Conservation (phyloP, 2,113 vertebrate species). For the Mesitornis unicolor region DNA sequence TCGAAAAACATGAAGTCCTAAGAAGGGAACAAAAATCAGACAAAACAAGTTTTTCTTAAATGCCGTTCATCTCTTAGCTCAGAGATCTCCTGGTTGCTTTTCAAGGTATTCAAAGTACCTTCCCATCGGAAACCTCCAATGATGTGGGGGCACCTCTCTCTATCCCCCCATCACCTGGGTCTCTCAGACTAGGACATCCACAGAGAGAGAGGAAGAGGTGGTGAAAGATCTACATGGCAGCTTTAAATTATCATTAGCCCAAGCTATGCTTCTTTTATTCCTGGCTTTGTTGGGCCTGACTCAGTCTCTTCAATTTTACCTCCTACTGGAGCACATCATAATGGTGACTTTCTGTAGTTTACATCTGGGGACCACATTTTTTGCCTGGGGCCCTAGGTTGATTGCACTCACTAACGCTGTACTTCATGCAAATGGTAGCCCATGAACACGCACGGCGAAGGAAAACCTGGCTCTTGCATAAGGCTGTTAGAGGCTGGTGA, state of each 20-base stretch:
- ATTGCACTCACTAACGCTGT: accelerated
- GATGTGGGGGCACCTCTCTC: not conserved
- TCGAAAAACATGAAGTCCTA: constrained; percentile 95
- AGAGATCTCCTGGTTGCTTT: not conserved
- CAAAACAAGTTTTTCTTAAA: not conserved
- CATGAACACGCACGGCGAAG: not conserved
- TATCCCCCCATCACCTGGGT: not conserved
- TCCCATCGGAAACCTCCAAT: not conserved
- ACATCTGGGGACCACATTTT: not conserved
- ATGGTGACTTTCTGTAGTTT: not conserved
- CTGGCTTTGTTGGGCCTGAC: not conserved
- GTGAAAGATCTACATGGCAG: not conserved
- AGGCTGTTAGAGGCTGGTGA: not conserved
- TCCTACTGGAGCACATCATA: not conserved
- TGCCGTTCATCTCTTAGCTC: not conserved
- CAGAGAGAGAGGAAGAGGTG: not conserved
- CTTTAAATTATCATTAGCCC: not conserved
- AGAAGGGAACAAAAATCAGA: constrained; percentile 10
- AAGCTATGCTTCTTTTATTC: not conserved
- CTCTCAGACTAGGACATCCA: not conserved
- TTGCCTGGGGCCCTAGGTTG: not conserved
- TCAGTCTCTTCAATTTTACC: not conserved
- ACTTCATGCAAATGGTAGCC: not conserved
- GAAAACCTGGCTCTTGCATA: not conserved
- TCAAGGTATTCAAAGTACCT: not conserved